A percentile compares a stretch with the other conserved stretches of the same genome.
These are phyloP conservation scores for Nasonia longicornis DNA, from an alignment of 1,140 invertebrate genomes.

Conservation along the genomic window DNA sequence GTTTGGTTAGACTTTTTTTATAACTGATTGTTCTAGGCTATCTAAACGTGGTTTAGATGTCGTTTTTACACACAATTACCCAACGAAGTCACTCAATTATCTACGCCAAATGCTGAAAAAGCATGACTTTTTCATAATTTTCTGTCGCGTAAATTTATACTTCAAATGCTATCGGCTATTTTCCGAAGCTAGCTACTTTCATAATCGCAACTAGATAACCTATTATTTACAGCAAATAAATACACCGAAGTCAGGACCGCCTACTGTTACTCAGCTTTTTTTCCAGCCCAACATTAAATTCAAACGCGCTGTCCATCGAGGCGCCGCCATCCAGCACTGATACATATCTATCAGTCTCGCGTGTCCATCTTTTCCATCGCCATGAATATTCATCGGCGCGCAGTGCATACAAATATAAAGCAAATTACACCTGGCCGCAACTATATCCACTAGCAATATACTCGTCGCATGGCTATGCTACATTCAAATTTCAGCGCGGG, in stretches of 20 bases:
- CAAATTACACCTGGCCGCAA: constrained; percentile 24
- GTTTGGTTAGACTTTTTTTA: no score
- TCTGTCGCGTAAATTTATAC: no score
- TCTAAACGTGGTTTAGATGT: no score
- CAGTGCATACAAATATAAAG: constrained; percentile 34
- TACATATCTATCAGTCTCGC: constrained; percentile 39
- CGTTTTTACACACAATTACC: no score
- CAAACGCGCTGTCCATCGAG: constrained; percentile 12
- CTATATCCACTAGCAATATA: neutral
- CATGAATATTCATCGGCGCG: constrained; percentile 34
- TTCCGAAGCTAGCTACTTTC: neutral
- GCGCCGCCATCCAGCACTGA: neutral
- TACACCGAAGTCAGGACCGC: constrained; percentile 13
- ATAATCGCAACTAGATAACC: neutral
- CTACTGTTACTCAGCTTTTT: constrained; percentile 1
- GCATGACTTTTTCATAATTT: no score
- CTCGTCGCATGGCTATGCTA: no score
- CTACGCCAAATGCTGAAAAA: no score
- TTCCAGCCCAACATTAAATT: neutral
- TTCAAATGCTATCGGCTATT: neutral
- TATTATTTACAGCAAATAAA: neutral
- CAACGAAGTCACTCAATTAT: neutral
- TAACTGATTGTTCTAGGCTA: no score
- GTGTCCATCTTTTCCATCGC: constrained; percentile 21
- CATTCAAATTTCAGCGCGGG: constrained; percentile 16